Percentiles rank a stretch among this genome's conserved stretches.
phyloP scores from a whole-genome alignment of 1,140 invertebrate genomes.

The Drosophila ambigua region DNA sequence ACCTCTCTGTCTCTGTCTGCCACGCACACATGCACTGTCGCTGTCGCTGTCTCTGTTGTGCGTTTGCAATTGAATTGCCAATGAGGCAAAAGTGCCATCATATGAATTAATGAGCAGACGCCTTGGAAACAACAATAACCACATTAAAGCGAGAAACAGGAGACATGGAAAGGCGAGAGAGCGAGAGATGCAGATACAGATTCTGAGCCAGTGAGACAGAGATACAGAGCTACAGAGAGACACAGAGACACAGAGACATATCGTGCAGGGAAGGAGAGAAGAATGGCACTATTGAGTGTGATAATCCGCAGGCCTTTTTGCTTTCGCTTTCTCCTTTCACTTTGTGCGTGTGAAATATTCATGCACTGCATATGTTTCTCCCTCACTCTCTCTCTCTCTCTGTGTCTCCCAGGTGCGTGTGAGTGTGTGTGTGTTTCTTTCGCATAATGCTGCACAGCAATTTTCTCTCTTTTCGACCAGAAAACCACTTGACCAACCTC shows the following conservation, averaged over 20 bases:
- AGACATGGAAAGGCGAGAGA: neutral
- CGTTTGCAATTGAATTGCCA: constrained; percentile 58
- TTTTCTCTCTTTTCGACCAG: neutral
- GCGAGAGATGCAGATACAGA: neutral
- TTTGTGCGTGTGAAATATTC: constrained; percentile 70
- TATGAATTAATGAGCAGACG: constrained; percentile 76
- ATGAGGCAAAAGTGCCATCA: constrained; percentile 73
- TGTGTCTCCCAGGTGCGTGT: neutral
- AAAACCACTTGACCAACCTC: constrained; percentile 16
- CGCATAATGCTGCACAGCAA: constrained; percentile 15
- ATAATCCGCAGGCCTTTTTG: constrained; percentile 68
- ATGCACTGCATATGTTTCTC: constrained; percentile 39
- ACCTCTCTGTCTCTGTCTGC: constrained; percentile 22
- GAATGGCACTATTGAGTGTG: constrained; percentile 62
- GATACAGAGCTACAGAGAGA: too few species aligned
- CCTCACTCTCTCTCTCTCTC: neutral
- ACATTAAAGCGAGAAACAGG: constrained; percentile 28
- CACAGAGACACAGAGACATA: too few species aligned
- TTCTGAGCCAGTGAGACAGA: too few species aligned
- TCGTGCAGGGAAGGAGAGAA: neutral
- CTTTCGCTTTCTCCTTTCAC: constrained; percentile 66
- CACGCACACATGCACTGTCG: neutral
- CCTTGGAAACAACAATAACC: constrained; percentile 44
- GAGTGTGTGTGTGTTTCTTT: neutral
- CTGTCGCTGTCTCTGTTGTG: constrained; percentile 26